Conservation (phyloP, 2,797 vertebrate genomes). For the Crocodylus rhombifer region DNA sequence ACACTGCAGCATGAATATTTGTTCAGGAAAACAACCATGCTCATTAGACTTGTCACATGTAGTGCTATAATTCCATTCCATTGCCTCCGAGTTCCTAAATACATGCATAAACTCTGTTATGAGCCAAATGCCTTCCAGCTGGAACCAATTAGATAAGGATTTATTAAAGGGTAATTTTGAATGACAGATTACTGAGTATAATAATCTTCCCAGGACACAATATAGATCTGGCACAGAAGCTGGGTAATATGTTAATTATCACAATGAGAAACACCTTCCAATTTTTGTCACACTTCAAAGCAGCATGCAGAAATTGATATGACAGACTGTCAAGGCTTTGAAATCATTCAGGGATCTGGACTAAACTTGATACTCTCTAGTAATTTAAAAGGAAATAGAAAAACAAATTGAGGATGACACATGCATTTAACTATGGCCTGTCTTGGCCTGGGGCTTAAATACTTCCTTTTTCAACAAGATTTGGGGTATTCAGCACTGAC, state of each 20-base stretch:
- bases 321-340: rapidly evolving
- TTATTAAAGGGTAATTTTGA: not conserved
- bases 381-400: not conserved
- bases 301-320: not conserved
- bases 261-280: not conserved
- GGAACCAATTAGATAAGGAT: not conserved
- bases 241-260: not conserved
- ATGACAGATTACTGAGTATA: not conserved
- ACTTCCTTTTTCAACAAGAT: too few relatives aligned
- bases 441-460: too few relatives aligned
- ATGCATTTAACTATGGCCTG: too few relatives aligned
- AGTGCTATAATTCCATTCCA: not conserved
- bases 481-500: too few relatives aligned
- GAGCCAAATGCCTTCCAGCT: rapidly evolving
- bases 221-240: rapidly evolving
- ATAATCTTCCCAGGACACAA: not conserved
- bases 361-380: not conserved
- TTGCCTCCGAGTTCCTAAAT: not conserved
- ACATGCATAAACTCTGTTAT: rapidly evolving
- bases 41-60: rapidly evolving
- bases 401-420: not conserved
- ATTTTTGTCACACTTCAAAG: rapidly evolving
- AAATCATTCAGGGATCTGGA: not conserved
- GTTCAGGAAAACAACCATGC: not conserved
- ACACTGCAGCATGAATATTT: rapidly evolving